Evolutionary conservation across 2,888 invertebrate species (phyloP), one percentile per base, ranked within the genome.

Genomic region (Dicycla oo): DNA sequence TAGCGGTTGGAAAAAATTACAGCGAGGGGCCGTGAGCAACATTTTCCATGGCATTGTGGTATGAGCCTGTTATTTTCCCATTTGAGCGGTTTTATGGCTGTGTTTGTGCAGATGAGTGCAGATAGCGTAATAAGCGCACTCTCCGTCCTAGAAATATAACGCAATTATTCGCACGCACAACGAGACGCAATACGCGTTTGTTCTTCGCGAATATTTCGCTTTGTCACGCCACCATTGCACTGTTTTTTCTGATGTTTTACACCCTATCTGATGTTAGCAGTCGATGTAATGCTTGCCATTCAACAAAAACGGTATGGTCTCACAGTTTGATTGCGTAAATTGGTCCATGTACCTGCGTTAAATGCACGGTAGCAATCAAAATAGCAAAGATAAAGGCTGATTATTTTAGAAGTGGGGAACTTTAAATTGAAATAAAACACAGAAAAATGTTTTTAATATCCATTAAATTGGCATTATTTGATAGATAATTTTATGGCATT

Each of bases 61-160:
- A 90, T 90, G 94, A 94, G 92, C 93, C 95, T 94, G 95, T 94
- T 95, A 95, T 95, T 96, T 95, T 95, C 95, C 92, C 95, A 95
- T 95, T 95, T 94, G 93, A 95, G 91, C 90, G 93, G 91, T 94
- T 95, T 95, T 95, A 95, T 94, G 91, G 90, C 92, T 88, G 88
- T 90, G 88, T 92, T 91, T 89, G 92, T 89, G 88, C 89, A 93
- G 95, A 95, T 95, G 93, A 88, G 86, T 84, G 81, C 88, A 91
- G 95, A 95, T 95, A 95, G 89, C 85, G 88, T 92, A 92, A 91
- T 91, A 90, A 89, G 91, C 89, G 89, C 92, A 91, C 88, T 91
- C 91, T 91, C 91, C 89, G 93, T 92, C 90, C 95, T 94, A 95
- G 94, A 95, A 95, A 94, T 88, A 91, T 93, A 94, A 93, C 92